Conservation (phyloP, 2,888 invertebrate genomes). For the Chrysolina oricalcia region DNA sequence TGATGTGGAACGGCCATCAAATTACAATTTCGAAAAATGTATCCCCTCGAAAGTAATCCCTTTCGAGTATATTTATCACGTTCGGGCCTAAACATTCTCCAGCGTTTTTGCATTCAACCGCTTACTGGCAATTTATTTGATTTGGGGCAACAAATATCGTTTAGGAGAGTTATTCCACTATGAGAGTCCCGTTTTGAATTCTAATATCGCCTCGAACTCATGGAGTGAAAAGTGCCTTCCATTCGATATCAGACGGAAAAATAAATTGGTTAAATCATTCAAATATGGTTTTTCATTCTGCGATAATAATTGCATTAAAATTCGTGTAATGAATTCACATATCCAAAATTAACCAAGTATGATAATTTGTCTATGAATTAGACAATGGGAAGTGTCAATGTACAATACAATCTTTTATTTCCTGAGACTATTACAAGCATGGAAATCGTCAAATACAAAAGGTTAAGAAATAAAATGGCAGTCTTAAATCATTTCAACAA, state of each 20-base stretch:
- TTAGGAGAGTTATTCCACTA: constrained; percentile 12
- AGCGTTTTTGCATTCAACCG: constrained; percentile 10
- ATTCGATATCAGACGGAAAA: background rate
- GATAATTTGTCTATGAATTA: too few species aligned
- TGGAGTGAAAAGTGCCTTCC: background rate
- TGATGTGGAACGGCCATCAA: background rate
- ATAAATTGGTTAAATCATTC: background rate
- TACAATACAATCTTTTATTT: too few species aligned
- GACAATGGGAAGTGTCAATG: too few species aligned
- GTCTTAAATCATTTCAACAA: too few species aligned
- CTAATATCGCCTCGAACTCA: background rate
- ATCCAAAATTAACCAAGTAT: too few species aligned
- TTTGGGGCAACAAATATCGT: constrained; percentile 20
- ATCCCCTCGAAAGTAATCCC: constrained; percentile 3
- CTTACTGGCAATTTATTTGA: constrained; percentile 16
- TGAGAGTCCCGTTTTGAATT: constrained; percentile 10
- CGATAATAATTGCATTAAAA: background rate
- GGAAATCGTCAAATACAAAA: too few species aligned
- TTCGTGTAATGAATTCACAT: background rate
- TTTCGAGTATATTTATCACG: constrained; percentile 13
- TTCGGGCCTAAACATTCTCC: constrained; percentile 14
- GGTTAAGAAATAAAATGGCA: too few species aligned
- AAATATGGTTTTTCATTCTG: background rate
- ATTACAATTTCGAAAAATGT: constrained; percentile 10
- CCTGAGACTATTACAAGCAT: too few species aligned